Evolutionary conservation across 2,797 vertebrate genomes (phyloP), one percentile per base, ranked within the genome.

Genomic region (Poecile montanus): DNA sequence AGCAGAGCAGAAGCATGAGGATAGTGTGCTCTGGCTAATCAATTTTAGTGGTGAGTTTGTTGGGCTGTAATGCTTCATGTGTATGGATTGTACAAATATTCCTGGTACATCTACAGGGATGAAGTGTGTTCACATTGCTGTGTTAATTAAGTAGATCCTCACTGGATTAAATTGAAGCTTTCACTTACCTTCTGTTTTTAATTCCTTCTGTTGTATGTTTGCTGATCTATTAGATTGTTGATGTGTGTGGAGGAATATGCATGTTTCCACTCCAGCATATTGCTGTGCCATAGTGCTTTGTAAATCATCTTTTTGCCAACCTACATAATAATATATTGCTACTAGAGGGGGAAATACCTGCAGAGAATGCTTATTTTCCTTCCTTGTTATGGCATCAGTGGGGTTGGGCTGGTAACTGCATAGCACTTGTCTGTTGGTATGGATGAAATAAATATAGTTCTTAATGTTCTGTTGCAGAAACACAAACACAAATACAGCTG

Each of bases 281-380:
- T 95, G 92, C 95, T 93, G 26, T 12, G 61, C 88, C 57, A 11
- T 3, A 45, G 48, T 84, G 83, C 71, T 93, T 88, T 93, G 60
- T 86, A 94, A 95, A 96, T 95, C 92, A 70, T 90, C 75, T 90
- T 95, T 88, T 71, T 89, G 88, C 92, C 95, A 94, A 78, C 96
- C 75, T 94, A 83, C 86, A 67, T 81, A 38, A 88, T 95, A 88
- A 87, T 50, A 81, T 70, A 57, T 79, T 53, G 60, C 95, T 93
- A 30, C 78, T 89, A 60, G 93, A 73, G 42, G 62, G 66, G 88
- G 77, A 96, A 96, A 93, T 95, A 97, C 97, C 97, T 98, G 96
- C 32, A 22, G 77, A 58, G 88, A 97, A 90, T 91, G 91, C 92
- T 97, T 93, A 90, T 95, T 97, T 91, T 38, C 74, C 94, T 96